These are phyloP conservation scores for Spatulosminthurus flaviceps DNA, from an alignment of 2,888 invertebrate species.

Conservation along the genomic window DNA sequence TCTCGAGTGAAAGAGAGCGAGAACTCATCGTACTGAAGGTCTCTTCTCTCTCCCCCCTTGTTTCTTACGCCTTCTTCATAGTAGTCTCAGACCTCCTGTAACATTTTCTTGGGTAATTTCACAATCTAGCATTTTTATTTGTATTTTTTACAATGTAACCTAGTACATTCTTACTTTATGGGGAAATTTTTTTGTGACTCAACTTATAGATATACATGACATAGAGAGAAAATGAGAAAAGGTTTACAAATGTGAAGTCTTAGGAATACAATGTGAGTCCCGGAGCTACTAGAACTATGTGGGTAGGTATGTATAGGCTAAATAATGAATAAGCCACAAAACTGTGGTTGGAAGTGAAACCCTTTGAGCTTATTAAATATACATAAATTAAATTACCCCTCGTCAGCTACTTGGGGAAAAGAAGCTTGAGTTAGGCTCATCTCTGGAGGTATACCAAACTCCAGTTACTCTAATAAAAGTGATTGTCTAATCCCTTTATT, in stretches of 20 bases:
- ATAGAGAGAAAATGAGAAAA: not conserved
- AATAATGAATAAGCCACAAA: constrained; percentile 18
- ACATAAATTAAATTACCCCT: constrained; percentile 10
- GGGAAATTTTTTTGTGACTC: no score
- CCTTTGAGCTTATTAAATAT: constrained; percentile 18
- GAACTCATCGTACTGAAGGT: constrained; percentile 6
- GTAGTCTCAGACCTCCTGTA: no score
- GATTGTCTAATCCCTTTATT: constrained; percentile 8
- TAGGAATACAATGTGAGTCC: no score
- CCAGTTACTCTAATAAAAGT: not conserved
- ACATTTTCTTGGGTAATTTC: not conserved
- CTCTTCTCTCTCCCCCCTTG: not conserved
- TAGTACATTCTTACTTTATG: no score
- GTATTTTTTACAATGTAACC: not conserved
- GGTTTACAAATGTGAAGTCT: not conserved
- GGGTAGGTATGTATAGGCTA: not conserved
- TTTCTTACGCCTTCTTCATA: no score
- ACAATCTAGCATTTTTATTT: constrained; percentile 1
- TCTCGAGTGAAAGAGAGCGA: constrained; percentile 14
- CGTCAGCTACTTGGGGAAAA: not conserved
- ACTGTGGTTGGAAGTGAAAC: not conserved
- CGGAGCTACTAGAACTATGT: no score
- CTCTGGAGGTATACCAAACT: not conserved
- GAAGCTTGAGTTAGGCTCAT: not conserved
- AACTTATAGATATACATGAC: no score